Base-by-base conservation (phyloP, 2,888 invertebrate genomes). In the Danaus chrysippus region DNA sequence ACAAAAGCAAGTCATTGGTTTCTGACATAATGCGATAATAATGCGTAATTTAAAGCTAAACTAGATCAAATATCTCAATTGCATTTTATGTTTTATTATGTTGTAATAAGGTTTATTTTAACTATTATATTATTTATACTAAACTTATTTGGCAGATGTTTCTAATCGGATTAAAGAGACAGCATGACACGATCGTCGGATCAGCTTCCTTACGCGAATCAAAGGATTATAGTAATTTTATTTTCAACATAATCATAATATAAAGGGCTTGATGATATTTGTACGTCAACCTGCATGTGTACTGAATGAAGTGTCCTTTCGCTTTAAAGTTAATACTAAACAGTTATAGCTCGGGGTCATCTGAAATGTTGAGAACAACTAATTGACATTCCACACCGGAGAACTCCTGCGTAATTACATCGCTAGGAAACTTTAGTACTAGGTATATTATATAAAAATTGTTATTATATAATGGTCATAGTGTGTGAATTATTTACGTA, bases 111-210 rank as follows among this genome's bases (percentile, higher is more conserved):
- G 41, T 58, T 42, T n/a, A 52, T 58, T 55, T 60, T 23, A 23
- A 10, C 41, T 55, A 62, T 63, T 42, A 10, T 17, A 1, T 17
- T 17, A 11, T 17, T 57, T 13, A n/a, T 41, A 54, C 23, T 42
- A 46, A 54, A 56, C 19, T 42, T 57, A 46, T 58, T 49, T 62
- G 71, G 68, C 82, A 82, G 81, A 82, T 82, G 82, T 71, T 61
- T 44, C 46, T 77, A 82, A 82, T 79, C 77, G 73, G 82, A 76
- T 82, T 82, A 80, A 60, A 46, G 62, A 66, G 69, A 70, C 70
- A 70, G 69, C 67, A 58, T 66, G 68, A 58, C 62, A 63, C 60
- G 59, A 52, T 65, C 62, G 54, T 58, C 54, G 49, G 55, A 54
- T 34, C 52, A 61, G 65, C 62, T 66, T 46, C 58, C 54, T 49